Percentiles rank a stretch among this genome's conserved stretches.
phyloP scores from a whole-genome alignment of 1,140 invertebrate species.

The Drosophila lowei region DNA sequence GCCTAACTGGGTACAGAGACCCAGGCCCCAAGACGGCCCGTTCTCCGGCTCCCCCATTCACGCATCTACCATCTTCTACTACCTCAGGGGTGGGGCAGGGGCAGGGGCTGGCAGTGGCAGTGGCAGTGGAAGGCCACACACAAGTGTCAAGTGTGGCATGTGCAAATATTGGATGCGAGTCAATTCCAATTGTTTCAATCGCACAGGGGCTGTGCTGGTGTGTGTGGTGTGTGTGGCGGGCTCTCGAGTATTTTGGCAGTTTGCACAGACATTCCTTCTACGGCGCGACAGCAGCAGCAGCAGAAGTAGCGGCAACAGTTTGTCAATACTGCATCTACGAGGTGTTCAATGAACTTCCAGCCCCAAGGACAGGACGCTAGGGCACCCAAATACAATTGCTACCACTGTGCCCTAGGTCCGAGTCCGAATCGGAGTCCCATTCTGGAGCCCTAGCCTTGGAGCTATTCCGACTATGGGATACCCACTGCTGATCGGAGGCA shows the following conservation, averaged over 20 bases:
- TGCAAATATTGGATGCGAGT: slow-evolving; percentile 63
- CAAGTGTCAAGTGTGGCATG: slow-evolving; percentile 22
- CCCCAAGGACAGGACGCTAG: slow-evolving; percentile 21
- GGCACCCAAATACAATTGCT: not conserved
- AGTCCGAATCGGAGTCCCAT: not conserved
- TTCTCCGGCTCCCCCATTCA: too few species aligned
- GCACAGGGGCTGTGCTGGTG: not conserved
- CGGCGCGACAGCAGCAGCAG: too few species aligned
- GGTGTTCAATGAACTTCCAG: slow-evolving; percentile 49
- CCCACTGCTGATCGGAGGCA: too few species aligned
- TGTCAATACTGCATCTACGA: slow-evolving; percentile 32
- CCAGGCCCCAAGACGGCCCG: too few species aligned
- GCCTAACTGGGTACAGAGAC: not conserved
- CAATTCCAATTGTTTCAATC: slow-evolving; percentile 23
- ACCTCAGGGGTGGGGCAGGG: too few species aligned
- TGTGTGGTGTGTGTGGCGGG: slow-evolving; percentile 2
- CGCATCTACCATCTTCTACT: too few species aligned
- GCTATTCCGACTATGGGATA: too few species aligned
- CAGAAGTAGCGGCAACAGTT: slow-evolving; percentile 3
- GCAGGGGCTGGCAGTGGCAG: not conserved
- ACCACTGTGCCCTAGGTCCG: slow-evolving; percentile 12
- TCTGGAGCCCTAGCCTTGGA: too few species aligned
- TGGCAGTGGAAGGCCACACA: slow-evolving; percentile 14
- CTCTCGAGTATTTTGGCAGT: slow-evolving; percentile 8
- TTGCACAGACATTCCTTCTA: slow-evolving; percentile 38